Conservation (phyloP, 2,888 invertebrate genomes). For the Endotricha flammealis region DNA sequence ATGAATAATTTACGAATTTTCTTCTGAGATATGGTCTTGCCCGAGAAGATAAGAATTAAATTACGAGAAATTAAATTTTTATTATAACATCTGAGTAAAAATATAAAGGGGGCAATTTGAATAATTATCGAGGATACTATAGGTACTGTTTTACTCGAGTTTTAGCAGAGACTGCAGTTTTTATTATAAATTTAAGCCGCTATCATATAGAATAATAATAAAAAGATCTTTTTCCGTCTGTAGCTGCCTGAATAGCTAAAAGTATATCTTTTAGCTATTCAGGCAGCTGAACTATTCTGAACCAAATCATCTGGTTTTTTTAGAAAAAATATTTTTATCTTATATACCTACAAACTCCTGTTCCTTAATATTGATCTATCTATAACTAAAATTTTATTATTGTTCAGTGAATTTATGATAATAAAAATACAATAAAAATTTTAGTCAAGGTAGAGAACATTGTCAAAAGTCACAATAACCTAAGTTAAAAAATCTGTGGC, state of each 20-base stretch:
- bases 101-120: constrained; percentile 63
- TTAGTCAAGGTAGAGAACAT: background rate
- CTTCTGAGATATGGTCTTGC: constrained; percentile 72
- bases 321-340: no score
- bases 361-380: no score
- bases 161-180: constrained; percentile 41
- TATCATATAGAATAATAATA: no score
- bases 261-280: no score
- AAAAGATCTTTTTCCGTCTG: no score
- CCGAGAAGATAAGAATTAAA: constrained; percentile 71
- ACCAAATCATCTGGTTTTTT: no score
- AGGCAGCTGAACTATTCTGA: no score
- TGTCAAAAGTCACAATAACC: constrained; percentile 12
- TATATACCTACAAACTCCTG: no score
- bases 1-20: constrained; percentile 77
- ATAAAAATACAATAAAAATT: constrained; percentile 9
- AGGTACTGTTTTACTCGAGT: constrained; percentile 28
- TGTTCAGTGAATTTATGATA: no score
- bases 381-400: no score
- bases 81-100: constrained; percentile 64
- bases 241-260: no score
- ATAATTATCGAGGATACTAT: constrained; percentile 55
- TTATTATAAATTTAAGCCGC: no score
- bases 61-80: constrained; percentile 69
- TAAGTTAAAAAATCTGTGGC: background rate